These are phyloP conservation scores for Lepus oiostolus DNA, from an alignment of 2,797 vertebrate genomes.

Conservation along the genomic window DNA sequence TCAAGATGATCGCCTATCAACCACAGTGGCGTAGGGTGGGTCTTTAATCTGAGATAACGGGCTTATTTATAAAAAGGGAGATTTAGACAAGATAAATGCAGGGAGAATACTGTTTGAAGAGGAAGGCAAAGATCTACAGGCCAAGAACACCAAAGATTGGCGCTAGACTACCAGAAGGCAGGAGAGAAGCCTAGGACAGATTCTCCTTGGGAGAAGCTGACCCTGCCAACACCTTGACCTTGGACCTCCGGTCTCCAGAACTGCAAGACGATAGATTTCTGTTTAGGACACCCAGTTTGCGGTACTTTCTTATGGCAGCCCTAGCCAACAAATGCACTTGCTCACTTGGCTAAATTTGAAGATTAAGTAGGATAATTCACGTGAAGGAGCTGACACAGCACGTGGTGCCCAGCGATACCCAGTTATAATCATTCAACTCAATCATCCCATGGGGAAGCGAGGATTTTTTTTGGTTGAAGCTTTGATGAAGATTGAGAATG, in stretches of 20 bases:
- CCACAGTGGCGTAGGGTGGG: no score
- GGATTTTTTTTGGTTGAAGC: not conserved
- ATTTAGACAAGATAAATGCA: not conserved
- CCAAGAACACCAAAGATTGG: not conserved
- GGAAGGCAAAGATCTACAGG: not conserved
- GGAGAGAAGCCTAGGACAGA: no score
- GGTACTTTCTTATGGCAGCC: not conserved
- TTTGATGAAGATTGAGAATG: not conserved
- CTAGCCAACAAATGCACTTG: not conserved
- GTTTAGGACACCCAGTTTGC: not conserved
- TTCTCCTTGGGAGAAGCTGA: not conserved
- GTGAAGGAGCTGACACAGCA: not conserved
- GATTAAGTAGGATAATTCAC: not conserved
- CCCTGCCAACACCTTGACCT: not conserved
- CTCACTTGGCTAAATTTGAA: not conserved
- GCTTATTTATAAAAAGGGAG: not conserved
- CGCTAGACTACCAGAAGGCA: not conserved
- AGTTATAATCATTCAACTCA: not conserved
- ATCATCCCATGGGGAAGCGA: not conserved
- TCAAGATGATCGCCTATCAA: not conserved
- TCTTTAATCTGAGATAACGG: not conserved
- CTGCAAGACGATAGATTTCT: not conserved
- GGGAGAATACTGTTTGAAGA: not conserved
- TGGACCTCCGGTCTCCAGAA: not conserved
- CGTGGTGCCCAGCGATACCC: not conserved